Conservation (phyloP, 1,140 invertebrate genomes). For the Diabrotica virgifera region DNA sequence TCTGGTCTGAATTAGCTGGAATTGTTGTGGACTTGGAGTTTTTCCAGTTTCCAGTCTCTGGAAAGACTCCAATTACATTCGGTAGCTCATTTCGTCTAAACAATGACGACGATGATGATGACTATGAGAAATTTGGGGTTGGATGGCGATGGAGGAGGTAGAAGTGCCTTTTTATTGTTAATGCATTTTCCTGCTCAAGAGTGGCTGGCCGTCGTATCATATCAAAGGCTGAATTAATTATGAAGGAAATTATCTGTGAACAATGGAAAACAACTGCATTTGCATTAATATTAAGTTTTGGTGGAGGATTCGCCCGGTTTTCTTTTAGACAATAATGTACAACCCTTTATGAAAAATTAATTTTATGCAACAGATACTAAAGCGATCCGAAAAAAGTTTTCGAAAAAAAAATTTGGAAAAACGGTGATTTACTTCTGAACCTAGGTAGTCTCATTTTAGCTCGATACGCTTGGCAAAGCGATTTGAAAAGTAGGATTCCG, state of each 20-base stretch:
- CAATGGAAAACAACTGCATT: neutral
- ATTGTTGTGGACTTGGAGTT: neutral
- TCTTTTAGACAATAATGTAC: no score
- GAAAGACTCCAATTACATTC: slow-evolving; percentile 2
- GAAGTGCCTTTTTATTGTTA: slow-evolving; percentile 1
- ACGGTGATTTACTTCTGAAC: no score
- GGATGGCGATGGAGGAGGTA: neutral
- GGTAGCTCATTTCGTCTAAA: slow-evolving; percentile 2
- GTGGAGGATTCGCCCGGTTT: no score
- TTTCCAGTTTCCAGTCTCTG: neutral
- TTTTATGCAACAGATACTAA: no score
- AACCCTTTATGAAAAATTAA: no score
- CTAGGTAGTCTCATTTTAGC: no score
- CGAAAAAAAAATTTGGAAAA: no score
- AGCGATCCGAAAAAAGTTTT: no score
- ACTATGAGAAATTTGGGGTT: slow-evolving; percentile 2
- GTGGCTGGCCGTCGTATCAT: neutral
- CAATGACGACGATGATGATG: slow-evolving; percentile 2
- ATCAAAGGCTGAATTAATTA: slow-evolving; percentile 2
- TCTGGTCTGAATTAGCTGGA: slow-evolving; percentile 1
- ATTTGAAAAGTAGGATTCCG: no score
- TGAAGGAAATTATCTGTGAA: slow-evolving; percentile 3
- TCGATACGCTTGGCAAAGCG: no score
- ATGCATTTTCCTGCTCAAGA: neutral
- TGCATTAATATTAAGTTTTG: neutral